Conservation (phyloP, 2,888 invertebrate genomes). For the Lumbricus terrestris region DNA sequence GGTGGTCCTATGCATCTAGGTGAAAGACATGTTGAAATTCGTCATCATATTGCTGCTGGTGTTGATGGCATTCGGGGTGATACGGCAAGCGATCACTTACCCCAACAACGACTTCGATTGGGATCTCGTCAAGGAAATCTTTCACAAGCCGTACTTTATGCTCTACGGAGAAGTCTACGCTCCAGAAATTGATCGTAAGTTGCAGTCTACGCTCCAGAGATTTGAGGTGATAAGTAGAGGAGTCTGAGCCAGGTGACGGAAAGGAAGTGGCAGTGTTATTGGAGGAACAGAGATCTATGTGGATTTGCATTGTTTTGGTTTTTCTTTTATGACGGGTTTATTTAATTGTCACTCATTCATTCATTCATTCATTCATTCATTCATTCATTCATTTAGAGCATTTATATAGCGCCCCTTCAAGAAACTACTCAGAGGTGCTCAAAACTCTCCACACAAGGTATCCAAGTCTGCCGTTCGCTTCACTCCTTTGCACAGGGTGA, state of each 20-base stretch:
- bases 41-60: conserved; percentile 92
- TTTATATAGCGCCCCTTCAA: too few relatives aligned
- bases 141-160: conserved; percentile 97
- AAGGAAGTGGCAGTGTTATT: too few relatives aligned
- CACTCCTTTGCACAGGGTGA: too few relatives aligned
- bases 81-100: conserved; percentile 87
- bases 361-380: too few relatives aligned
- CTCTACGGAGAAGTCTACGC: conserved; percentile 98
- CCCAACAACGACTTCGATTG: conserved; percentile 86
- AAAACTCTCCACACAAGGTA: too few relatives aligned
- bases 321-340: neutral
- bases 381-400: too few relatives aligned
- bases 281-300: too few relatives aligned
- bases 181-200: conserved; percentile 78
- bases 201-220: neutral
- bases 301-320: neutral
- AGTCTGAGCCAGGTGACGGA: too few relatives aligned
- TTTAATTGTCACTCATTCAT: neutral
- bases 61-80: conserved; percentile 94
- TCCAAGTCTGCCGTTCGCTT: too few relatives aligned
- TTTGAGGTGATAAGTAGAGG: too few relatives aligned
- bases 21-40: conserved; percentile 90
- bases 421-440: too few relatives aligned
- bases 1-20: conserved; percentile 47
- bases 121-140: conserved; percentile 84